phyloP scores from a whole-genome alignment of 2,888 invertebrate species.

The Lasioglossum zephyrum region DNA sequence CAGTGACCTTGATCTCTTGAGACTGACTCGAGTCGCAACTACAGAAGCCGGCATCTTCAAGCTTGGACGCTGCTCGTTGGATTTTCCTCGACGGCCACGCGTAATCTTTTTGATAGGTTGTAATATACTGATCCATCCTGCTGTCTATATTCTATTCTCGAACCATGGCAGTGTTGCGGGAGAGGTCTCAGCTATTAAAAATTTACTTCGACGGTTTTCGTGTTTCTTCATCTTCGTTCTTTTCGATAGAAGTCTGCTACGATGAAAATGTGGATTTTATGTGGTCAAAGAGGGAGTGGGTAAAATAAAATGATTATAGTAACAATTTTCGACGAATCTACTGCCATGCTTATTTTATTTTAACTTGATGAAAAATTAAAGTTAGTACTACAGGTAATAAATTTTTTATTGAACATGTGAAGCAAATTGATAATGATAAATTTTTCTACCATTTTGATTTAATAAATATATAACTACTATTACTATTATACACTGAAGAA shows the following conservation, averaged over 20 bases:
- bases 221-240: background rate
- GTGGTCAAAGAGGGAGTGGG: background rate
- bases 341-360: background rate
- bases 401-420: background rate
- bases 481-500: background rate
- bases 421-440: no score
- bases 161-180: background rate
- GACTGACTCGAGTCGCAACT: slow-evolving; percentile 15
- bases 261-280: background rate
- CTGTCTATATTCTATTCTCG: slow-evolving; percentile 10
- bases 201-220: background rate
- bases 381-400: background rate
- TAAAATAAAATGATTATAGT: background rate
- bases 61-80: slow-evolving; percentile 28
- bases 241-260: background rate
- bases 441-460: no score
- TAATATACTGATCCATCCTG: slow-evolving; percentile 83
- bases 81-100: slow-evolving; percentile 86
- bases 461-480: background rate
- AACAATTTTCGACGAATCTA: background rate
- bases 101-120: slow-evolving; percentile 88
- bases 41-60: slow-evolving; percentile 22
- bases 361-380: background rate
- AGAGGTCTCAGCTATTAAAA: no score
- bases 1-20: slow-evolving; percentile 19